Base-by-base conservation (phyloP, 2,888 invertebrate species). In the Heliconius sara region DNA sequence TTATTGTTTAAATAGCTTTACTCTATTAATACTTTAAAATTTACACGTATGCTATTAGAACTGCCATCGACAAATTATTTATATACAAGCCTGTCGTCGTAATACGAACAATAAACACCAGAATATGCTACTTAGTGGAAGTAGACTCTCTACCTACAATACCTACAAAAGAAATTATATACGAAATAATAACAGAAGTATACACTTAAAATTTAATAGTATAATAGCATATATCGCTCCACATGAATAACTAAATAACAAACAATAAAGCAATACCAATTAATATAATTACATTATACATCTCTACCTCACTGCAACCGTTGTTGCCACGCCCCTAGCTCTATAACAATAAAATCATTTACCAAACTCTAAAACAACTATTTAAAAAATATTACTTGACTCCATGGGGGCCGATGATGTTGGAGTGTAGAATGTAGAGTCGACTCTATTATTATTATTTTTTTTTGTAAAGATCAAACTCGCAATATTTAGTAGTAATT, bases 361-460 rank as follows among this genome's bases (percentile, higher is more conserved):
- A 60, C 60, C 73, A 73, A 60, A 60, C 60, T 73, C 39, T 60
- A 73, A 73, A 73, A 73, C 73, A 73, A 73, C 73, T 39, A 73
- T 73, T 70, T 73, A 60, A 73, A 73, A 60, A 73, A 73, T 73
- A 60, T 60, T 39, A 60, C 73, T 73, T 73, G 60, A 73, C 73
- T 73, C 73, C 60, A 60, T 60, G 25, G 73, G 73, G 73, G 73
- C 60, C 73, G 72, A 73, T 73, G 52, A 22, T 10, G n/a, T 19
- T 34, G n/a, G 43, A 22, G 30, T 16, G 27, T 66, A 27, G 66
- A 39, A n/a, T n/a, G 72, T 73, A 60, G 60, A 60, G 73, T 60
- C 57, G 34, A 73, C 60, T 60, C n/a, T 73, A 73, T 73, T 57
- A 25, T 73, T 57, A 25, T 22, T 52, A 5, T 47, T 57, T 52